Base-by-base conservation (phyloP, 2,888 invertebrate species). In the Chaetogeoica ovagalla region DNA sequence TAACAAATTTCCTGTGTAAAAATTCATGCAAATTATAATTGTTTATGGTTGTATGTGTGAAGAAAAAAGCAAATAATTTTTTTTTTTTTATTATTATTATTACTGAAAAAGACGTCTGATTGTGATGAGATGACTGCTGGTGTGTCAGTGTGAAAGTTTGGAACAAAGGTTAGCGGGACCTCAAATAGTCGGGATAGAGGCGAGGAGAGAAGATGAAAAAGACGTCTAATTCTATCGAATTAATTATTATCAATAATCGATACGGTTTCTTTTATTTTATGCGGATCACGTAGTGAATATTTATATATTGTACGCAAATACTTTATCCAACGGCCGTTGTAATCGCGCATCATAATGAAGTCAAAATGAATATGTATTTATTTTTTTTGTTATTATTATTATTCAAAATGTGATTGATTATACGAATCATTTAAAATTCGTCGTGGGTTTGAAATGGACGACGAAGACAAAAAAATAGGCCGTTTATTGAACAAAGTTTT, bases 381-480 rank as follows among this genome's bases (percentile, higher is more conserved):
- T 37, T 19, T 63, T 37, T n/a, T 59, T 66, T n/a, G n/a, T n/a
- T n/a, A n/a, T n/a, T n/a, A n/a, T n/a, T 73, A 30, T 57, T 65
- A 57, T 57, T 55, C 17, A 7, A 39, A 43, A 75, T 39, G 39
- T 19, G 55, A 59, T 57, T 23, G 75, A 75, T 39, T 57, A 4
- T 52, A 63, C 37, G 23, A 5, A 57, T 57, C 74, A 19, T 75
- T 75, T 55, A 66, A 57, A 66, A 75, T 75, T 75, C 43, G 75
- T 66, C 23, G 66, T n/a, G 75, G 57, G 15, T 23, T 57, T 1
- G 57, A 59, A n/a, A 65, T 48, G 19, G 23, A n/a, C 30, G n/a
- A n/a, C n/a, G n/a, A n/a, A n/a, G n/a, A 23, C n/a, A 23, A 66
- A 39, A 63, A 43, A 75, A 75, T 30, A 57, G 65, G 75, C 66